Conservation (phyloP, 1,140 invertebrate species). For the Drosophila kanapiae region DNA sequence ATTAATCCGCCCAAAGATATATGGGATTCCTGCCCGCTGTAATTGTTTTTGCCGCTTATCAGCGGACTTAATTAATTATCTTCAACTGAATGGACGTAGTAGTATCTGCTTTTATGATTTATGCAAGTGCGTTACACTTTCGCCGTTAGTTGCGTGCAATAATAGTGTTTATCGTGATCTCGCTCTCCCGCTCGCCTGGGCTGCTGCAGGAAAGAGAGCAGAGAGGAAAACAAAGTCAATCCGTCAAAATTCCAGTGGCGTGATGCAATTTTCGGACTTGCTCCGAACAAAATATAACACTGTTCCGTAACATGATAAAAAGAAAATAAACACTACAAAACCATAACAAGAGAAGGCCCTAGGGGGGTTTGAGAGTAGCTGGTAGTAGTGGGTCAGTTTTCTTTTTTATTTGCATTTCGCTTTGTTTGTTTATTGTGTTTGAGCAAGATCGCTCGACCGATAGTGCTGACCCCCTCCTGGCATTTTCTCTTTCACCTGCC, state of each 20-base stretch:
- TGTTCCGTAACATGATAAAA: slow-evolving; percentile 20
- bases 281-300: slow-evolving; percentile 15
- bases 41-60: slow-evolving; percentile 54
- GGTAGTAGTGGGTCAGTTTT: slow-evolving; percentile 42
- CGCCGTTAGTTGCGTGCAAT: slow-evolving; percentile 46
- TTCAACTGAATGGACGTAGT: slow-evolving; percentile 39
- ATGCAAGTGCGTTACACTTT: slow-evolving; percentile 35
- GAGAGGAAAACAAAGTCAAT: slow-evolving; percentile 42
- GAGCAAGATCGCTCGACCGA: slow-evolving; percentile 22
- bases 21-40: slow-evolving; percentile 6
- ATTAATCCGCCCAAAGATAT: slow-evolving; percentile 35
- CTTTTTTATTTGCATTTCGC: slow-evolving; percentile 38
- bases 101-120: slow-evolving; percentile 25
- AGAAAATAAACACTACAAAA: slow-evolving; percentile 27
- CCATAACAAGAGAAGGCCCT: slow-evolving; percentile 28
- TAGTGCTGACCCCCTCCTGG: slow-evolving; percentile 28
- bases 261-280: slow-evolving; percentile 68
- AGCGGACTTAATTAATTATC: slow-evolving; percentile 68
- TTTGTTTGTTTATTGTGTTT: slow-evolving; percentile 40
- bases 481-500: slow-evolving; percentile 42
- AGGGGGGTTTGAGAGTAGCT: slow-evolving; percentile 35
- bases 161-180: slow-evolving; percentile 58
- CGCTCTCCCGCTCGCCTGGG: slow-evolving; percentile 2
- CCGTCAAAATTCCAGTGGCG: slow-evolving; percentile 58
- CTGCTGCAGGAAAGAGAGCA: slow-evolving; percentile 22